A percentile compares a stretch with the other conserved stretches of the same genome.
phyloP scores from a whole-genome alignment of 2,113 vertebrate genomes.

The Platysteira castanea region DNA sequence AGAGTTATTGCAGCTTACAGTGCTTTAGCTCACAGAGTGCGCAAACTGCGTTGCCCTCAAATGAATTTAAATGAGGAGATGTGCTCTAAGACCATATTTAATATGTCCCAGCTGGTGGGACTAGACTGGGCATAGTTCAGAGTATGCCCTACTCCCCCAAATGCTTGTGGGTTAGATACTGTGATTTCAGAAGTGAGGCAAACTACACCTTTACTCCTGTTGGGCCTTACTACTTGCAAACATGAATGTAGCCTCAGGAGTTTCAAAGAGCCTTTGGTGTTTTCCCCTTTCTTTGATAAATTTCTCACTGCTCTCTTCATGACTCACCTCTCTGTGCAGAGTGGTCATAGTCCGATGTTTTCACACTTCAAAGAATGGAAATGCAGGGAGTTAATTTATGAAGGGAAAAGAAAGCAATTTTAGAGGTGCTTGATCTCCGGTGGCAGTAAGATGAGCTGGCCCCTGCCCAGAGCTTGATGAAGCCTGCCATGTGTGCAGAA shows the following conservation, averaged over 20 bases:
- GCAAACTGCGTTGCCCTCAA: background rate
- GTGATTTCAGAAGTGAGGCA: background rate
- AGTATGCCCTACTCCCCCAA: background rate
- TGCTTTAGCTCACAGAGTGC: background rate
- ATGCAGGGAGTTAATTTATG: background rate
- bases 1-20: background rate
- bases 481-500: rapidly evolving
- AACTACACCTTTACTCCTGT: background rate
- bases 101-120: background rate
- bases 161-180: background rate
- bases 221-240: background rate
- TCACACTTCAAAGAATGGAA: background rate
- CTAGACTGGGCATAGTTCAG: background rate
- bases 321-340: background rate
- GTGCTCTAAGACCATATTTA: background rate
- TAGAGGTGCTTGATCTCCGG: background rate
- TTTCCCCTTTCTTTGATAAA: background rate
- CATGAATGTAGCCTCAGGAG: background rate
- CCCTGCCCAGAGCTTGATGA: background rate
- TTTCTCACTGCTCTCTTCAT: background rate
- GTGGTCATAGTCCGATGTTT: background rate
- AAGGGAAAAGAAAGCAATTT: background rate
- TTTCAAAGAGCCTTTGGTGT: background rate
- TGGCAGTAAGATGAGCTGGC: background rate
- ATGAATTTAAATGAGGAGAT: background rate